Conservation (phyloP, 2,113 vertebrate genomes). For the Larimichthys crocea region DNA sequence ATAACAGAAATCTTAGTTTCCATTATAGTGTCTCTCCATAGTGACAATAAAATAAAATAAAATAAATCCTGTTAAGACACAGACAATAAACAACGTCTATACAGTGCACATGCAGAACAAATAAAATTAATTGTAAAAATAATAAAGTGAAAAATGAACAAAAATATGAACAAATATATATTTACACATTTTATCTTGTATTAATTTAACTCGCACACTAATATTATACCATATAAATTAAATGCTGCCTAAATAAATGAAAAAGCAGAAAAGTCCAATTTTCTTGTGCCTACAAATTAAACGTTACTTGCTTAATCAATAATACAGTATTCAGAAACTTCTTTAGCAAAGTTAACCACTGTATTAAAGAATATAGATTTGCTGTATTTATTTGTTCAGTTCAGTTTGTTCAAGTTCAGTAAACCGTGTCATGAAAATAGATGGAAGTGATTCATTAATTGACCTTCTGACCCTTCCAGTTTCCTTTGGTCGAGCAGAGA, state of each 20-base stretch:
- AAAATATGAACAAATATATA: too few relatives aligned
- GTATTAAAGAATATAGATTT: background rate
- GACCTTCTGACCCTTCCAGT: constrained; percentile 24
- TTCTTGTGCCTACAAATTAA: background rate
- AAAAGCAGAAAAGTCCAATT: background rate
- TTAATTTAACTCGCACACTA: background rate
- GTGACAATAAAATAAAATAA: background rate
- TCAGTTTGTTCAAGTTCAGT: background rate
- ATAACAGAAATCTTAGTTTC: constrained; percentile 6
- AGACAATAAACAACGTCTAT: background rate
- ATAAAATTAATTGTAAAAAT: background rate
- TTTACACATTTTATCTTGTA: background rate
- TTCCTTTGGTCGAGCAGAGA: constrained; percentile 10
- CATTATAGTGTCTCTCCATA: background rate
- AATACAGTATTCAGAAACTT: background rate
- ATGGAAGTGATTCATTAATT: background rate
- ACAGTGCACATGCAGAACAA: background rate
- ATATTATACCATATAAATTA: background rate
- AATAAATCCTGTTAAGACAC: background rate
- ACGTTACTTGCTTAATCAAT: background rate
- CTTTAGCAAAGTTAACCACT: background rate
- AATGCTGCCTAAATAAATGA: background rate
- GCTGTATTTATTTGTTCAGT: background rate
- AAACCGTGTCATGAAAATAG: background rate
- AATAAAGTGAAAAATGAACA: too few relatives aligned